Evolutionary conservation across 2,888 invertebrate species (phyloP).

Genomic region (Noctua janthe): DNA sequence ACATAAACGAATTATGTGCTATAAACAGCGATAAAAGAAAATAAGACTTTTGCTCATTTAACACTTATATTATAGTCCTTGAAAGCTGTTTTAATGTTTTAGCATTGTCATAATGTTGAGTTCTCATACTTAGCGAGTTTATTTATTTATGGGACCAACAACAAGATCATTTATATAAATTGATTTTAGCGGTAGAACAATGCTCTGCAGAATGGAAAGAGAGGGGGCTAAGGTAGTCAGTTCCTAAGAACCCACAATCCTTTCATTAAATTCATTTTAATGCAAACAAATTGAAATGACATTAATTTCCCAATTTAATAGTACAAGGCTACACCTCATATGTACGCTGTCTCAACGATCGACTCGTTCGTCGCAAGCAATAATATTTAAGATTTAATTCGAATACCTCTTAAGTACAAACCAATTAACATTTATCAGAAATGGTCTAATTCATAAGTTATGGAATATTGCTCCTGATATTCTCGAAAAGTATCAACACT

Average conservation of each 20-base stretch:
- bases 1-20: slow-evolving; percentile 66
- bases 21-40: slow-evolving; percentile 64
- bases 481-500: background rate
- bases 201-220: background rate
- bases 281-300: background rate
- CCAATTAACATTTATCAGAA: background rate
- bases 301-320: background rate
- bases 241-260: background rate
- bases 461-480: background rate
- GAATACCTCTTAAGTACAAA: background rate
- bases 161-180: background rate
- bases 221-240: background rate
- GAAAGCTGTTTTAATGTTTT: background rate
- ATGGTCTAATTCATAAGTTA: background rate
- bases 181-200: background rate
- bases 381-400: background rate
- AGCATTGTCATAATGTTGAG: slow-evolving; percentile 2
- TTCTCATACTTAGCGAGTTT: background rate
- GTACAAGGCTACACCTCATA: background rate
- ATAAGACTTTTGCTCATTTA: slow-evolving; percentile 46
- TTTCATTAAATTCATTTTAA: background rate
- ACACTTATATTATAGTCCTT: slow-evolving; percentile 41
- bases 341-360: background rate
- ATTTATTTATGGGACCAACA: background rate
- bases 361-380: background rate